A percentile compares a stretch with the other conserved stretches of the same genome.
Evolutionary conservation across 2,113 vertebrate species (phyloP).

Genomic region (Sialia sialis): DNA sequence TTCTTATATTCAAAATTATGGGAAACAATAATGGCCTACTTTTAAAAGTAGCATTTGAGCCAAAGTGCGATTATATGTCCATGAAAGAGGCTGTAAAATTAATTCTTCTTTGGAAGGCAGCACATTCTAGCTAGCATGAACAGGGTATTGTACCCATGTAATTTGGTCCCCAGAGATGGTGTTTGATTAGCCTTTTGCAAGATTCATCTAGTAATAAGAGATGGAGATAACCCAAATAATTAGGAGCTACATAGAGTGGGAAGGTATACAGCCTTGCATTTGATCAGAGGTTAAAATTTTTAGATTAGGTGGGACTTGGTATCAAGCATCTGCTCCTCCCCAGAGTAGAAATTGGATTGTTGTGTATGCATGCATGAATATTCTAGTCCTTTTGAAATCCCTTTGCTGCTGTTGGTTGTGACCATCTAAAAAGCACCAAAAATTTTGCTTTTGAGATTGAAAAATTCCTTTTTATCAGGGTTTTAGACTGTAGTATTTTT

Average conservation of each 20-base stretch:
- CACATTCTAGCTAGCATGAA: not conserved
- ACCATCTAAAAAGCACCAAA: not conserved
- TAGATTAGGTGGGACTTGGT: rapidly evolving
- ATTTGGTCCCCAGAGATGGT: not conserved
- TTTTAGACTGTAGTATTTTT: not conserved
- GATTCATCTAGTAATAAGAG: not conserved
- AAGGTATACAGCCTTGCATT: not conserved
- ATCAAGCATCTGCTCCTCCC: not conserved
- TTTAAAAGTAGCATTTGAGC: not conserved
- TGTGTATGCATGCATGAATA: not conserved
- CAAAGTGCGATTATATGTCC: not conserved
- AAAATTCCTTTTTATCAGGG: not conserved
- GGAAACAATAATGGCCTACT: not conserved
- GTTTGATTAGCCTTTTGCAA: not conserved
- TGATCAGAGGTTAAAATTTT: not conserved
- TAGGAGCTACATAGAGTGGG: not conserved
- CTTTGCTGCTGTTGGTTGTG: not conserved
- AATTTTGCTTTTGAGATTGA: not conserved
- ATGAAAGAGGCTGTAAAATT: not conserved
- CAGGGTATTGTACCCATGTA: not conserved
- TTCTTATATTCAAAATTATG: not conserved
- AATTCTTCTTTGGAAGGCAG: not conserved
- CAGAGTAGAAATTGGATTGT: not conserved
- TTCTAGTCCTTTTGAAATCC: not conserved
- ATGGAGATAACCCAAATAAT: not conserved